These are phyloP conservation scores for Tupaia chinensis DNA, from an alignment of 2,113 vertebrate genomes.

Conservation along the genomic window DNA sequence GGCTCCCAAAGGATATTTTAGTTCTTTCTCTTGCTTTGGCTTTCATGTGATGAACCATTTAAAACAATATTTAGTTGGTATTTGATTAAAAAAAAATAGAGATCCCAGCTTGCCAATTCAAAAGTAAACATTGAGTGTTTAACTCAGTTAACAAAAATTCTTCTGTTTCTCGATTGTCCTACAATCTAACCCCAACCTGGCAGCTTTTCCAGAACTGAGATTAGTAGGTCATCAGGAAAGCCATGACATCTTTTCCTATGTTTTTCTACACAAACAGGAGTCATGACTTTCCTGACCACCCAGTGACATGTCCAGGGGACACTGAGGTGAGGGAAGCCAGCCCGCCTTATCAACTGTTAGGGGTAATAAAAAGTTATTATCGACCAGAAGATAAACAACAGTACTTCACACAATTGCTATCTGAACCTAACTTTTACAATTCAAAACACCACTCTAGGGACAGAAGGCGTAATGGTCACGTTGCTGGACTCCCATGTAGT, in stretches of 20 bases:
- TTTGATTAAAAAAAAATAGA: conserved; percentile 9
- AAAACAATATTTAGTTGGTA: conserved; percentile 9
- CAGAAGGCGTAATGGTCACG: too few relatives aligned
- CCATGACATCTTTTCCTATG: too few relatives aligned
- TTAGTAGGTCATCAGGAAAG: too few relatives aligned
- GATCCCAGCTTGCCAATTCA: background rate
- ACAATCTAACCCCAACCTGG: background rate
- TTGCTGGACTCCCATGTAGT: too few relatives aligned
- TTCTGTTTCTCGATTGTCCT: background rate
- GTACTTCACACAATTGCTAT: background rate
- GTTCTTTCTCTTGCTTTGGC: background rate
- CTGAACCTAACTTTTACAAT: conserved; percentile 6
- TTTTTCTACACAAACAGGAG: too few relatives aligned
- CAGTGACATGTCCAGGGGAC: background rate
- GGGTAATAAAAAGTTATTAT: background rate
- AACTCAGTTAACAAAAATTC: background rate
- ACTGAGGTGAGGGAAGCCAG: background rate
- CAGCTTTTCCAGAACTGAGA: background rate
- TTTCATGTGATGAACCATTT: background rate
- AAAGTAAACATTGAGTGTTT: conserved; percentile 30
- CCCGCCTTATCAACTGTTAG: background rate
- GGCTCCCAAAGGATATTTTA: background rate
- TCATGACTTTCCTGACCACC: too few relatives aligned
- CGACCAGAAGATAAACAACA: background rate
- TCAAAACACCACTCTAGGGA: background rate